These are phyloP conservation scores for Scaptomyza reducta DNA, from an alignment of 2,888 invertebrate species.

Conservation along the genomic window DNA sequence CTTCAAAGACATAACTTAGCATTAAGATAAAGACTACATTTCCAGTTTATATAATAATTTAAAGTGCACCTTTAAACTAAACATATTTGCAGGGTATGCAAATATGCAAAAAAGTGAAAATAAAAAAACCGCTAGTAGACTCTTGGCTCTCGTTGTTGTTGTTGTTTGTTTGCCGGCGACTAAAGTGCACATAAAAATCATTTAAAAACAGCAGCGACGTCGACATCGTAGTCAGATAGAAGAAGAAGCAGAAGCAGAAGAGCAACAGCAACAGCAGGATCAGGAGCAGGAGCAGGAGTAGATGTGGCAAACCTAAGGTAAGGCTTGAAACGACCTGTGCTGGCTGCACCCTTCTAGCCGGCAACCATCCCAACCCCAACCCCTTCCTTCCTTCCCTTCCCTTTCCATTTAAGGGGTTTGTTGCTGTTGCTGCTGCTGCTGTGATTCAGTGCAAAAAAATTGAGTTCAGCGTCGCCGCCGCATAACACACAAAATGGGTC, in stretches of 20 bases:
- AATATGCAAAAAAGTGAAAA: conserved; percentile 27
- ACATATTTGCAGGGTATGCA: conserved; percentile 38
- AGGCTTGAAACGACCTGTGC: conserved; percentile 42
- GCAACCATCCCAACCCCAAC: background rate
- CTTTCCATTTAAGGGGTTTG: conserved; percentile 2
- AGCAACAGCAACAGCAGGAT: conserved; percentile 9
- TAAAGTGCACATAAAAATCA: conserved; percentile 79
- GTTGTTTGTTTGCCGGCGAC: conserved; percentile 29
- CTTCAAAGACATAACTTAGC: too few relatives aligned
- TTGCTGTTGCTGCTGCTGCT: conserved; percentile 11
- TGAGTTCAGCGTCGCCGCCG: conserved; percentile 65
- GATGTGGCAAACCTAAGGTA: conserved; percentile 44
- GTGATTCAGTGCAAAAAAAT: conserved; percentile 67
- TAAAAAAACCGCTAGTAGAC: conserved; percentile 6
- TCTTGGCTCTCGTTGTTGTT: conserved; percentile 14
- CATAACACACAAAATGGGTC: conserved; percentile 75
- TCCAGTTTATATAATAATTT: too few relatives aligned
- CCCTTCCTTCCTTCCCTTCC: too few relatives aligned
- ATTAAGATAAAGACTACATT: too few relatives aligned
- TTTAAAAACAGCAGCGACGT: conserved; percentile 69
- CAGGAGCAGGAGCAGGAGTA: conserved; percentile 14
- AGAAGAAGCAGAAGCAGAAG: conserved; percentile 10
- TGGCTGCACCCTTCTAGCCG: conserved; percentile 10
- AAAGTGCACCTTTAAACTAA: conserved; percentile 1
- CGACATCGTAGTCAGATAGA: conserved; percentile 40